Conservation (phyloP, 2,113 vertebrate species). For the Labrus mixtus region DNA sequence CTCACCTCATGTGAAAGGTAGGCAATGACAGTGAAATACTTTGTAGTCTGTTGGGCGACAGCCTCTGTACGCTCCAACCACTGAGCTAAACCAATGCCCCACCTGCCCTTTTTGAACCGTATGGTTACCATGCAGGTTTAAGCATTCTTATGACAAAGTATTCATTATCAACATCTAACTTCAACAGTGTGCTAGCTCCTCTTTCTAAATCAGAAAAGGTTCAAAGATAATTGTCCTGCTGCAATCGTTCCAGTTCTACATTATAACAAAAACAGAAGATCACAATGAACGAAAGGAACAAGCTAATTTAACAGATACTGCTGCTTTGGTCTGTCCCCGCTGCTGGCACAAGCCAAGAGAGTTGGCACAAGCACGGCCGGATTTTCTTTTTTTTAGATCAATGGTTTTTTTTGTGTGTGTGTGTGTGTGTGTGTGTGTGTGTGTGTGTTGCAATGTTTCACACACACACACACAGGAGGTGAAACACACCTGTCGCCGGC, state of each 20-base stretch:
- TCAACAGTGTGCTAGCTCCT: not conserved
- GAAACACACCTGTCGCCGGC: constrained; percentile 12
- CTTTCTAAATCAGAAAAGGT: not conserved
- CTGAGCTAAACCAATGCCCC: no score
- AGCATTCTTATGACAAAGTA: not conserved
- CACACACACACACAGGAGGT: not conserved
- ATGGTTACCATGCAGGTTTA: not conserved
- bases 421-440: constrained; percentile 18
- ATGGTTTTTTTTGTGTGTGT: constrained; percentile 3
- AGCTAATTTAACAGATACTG: constrained; percentile 21
- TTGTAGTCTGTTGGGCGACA: no score
- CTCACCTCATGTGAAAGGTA: no score
- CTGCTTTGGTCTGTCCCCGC: constrained; percentile 3
- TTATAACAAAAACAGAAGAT: constrained; percentile 4
- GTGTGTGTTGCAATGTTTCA: not conserved
- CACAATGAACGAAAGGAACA: constrained; percentile 12
- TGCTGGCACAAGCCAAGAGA: constrained; percentile 7
- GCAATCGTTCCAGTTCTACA: constrained; percentile 9
- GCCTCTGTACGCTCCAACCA: no score
- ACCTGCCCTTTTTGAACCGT: not conserved
- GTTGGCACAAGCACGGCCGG: constrained; percentile 22
- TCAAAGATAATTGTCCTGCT: not conserved
- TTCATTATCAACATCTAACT: not conserved
- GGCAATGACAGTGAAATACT: no score
- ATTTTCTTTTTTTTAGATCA: constrained; percentile 47